A percentile compares a stretch with the other conserved stretches of the same genome.
These are phyloP conservation scores for Ranitomeya imitator DNA, from an alignment of 2,113 vertebrate genomes.

Conservation along the genomic window DNA sequence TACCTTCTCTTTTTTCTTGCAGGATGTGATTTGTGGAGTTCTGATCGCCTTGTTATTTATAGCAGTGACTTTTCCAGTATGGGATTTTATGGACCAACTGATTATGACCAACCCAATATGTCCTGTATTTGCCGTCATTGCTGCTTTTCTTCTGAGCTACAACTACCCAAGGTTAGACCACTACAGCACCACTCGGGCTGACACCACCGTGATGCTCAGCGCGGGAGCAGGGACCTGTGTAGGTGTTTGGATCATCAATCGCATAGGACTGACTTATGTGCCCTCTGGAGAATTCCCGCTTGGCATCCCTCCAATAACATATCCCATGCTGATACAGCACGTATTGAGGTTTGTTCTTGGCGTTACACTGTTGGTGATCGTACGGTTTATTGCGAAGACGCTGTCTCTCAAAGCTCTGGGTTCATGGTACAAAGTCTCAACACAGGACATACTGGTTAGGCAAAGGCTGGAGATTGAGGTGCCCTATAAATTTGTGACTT, in stretches of 20 bases:
- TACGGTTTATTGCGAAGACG: constrained; percentile 73
- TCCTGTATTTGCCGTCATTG: constrained; percentile 72
- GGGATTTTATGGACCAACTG: constrained; percentile 81
- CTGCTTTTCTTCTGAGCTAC: constrained; percentile 83
- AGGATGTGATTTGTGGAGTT: constrained; percentile 90
- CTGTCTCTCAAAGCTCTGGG: constrained; percentile 73
- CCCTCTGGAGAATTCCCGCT: constrained; percentile 70
- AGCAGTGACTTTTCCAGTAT: constrained; percentile 77
- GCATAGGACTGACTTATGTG: constrained; percentile 65
- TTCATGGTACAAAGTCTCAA: constrained; percentile 73
- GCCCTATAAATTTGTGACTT: constrained; percentile 88
- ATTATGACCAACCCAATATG: constrained; percentile 80
- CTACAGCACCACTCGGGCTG: constrained; percentile 89
- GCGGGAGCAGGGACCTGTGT: constrained; percentile 77
- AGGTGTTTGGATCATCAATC: constrained; percentile 87
- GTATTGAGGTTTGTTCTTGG: constrained; percentile 75
- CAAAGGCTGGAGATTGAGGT: constrained; percentile 88
- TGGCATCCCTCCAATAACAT: constrained; percentile 66
- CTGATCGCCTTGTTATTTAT: constrained; percentile 77
- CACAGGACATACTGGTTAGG: constrained; percentile 69
- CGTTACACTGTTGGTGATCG: constrained; percentile 71
- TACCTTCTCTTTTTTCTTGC: constrained; percentile 46
- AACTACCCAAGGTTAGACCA: constrained; percentile 86
- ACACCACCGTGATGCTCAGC: constrained; percentile 89
- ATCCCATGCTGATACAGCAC: neutral